A percentile compares a stretch with the other conserved stretches of the same genome.
These are phyloP conservation scores for Allacma fusca DNA, from an alignment of 2,888 invertebrate species.

Conservation along the genomic window DNA sequence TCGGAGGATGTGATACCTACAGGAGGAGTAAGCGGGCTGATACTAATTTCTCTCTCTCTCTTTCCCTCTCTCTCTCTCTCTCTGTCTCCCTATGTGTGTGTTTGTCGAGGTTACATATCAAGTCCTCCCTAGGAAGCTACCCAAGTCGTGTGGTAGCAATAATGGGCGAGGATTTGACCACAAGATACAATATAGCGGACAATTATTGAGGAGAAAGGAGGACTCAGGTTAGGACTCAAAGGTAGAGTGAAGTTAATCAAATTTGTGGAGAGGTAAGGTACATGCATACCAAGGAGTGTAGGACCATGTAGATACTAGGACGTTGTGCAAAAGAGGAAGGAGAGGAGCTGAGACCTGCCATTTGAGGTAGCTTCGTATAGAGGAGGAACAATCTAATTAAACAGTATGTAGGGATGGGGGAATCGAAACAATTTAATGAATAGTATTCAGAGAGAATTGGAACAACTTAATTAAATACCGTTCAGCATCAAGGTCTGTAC, in stretches of 20 bases:
- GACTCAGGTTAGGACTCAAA: not conserved
- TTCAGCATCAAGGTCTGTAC: constrained; percentile 19
- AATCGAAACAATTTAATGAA: constrained; percentile 24
- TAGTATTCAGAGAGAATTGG: constrained; percentile 11
- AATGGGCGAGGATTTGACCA: not conserved
- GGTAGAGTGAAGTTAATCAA: constrained; percentile 19
- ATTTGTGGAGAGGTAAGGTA: not conserved
- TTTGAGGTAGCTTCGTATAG: not conserved
- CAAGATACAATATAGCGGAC: not conserved
- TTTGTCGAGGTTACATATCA: too few species aligned
- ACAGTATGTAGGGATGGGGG: not conserved
- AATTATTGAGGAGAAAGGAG: not conserved
- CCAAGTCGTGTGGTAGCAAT: too few species aligned
- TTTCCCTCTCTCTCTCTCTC: too few species aligned
- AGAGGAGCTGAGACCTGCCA: not conserved
- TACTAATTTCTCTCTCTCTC: too few species aligned
- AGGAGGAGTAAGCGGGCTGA: too few species aligned
- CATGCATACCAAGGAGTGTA: too few species aligned
- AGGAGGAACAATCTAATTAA: constrained; percentile 10
- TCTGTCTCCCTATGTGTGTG: too few species aligned
- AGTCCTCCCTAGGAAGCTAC: too few species aligned
- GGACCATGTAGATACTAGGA: constrained; percentile 1
- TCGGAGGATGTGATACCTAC: too few species aligned
- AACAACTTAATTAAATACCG: constrained; percentile 27
- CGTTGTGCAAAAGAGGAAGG: not conserved